Conservation (phyloP, 2,888 invertebrate species). For the Mythimna impura region DNA sequence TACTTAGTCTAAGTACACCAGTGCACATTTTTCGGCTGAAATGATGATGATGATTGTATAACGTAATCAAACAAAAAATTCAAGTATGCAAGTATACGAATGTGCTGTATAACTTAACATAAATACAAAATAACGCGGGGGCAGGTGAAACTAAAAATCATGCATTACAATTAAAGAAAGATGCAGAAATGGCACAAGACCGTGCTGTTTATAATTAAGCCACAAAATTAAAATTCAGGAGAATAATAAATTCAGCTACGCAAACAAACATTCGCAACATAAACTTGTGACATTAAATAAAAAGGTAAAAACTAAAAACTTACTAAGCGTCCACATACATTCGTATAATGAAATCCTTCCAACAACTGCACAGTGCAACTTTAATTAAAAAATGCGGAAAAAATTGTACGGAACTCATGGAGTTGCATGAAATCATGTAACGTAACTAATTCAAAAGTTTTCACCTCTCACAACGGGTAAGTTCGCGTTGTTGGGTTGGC, state of each 20-base stretch:
- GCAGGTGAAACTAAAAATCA: not conserved
- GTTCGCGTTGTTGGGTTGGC: slow-evolving; percentile 28
- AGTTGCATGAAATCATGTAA: slow-evolving; percentile 31
- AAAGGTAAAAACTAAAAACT: slow-evolving; percentile 32
- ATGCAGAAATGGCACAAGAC: not conserved
- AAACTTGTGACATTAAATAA: slow-evolving; percentile 41
- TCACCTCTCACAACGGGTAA: slow-evolving; percentile 61
- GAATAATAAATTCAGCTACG: slow-evolving; percentile 35
- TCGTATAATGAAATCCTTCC: slow-evolving; percentile 45
- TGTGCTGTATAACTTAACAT: not conserved
- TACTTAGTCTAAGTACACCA: too few relatives aligned
- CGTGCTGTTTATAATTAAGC: slow-evolving; percentile 24
- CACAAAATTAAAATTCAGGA: slow-evolving; percentile 34
- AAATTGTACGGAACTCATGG: slow-evolving; percentile 14
- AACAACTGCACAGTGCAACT: slow-evolving; percentile 45
- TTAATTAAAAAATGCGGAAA: slow-evolving; percentile 50
- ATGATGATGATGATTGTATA: not conserved
- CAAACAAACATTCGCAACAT: slow-evolving; percentile 31
- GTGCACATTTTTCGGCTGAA: too few relatives aligned
- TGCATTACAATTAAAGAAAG: not conserved
- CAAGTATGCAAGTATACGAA: not conserved
- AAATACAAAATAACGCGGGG: not conserved
- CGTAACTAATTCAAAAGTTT: slow-evolving; percentile 69
- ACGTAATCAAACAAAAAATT: too few relatives aligned
- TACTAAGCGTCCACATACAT: slow-evolving; percentile 29